A percentile compares a stretch with the other conserved stretches of the same genome.
phyloP scores from a whole-genome alignment of 2,113 vertebrate genomes.

The Pitta sordida region DNA sequence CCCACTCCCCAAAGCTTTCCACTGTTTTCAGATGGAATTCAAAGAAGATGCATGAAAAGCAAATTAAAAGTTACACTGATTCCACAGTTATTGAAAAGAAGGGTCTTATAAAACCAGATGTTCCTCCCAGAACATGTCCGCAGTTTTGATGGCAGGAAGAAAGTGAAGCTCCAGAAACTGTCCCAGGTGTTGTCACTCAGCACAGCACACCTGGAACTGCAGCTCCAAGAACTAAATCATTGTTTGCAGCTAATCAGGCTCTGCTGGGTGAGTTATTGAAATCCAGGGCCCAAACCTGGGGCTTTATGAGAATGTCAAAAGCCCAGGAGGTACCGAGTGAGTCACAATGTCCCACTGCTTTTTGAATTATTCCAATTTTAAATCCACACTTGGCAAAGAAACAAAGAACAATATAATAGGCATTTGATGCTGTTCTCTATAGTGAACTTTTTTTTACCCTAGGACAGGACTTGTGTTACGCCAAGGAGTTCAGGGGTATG shows the following conservation, averaged over 20 bases:
- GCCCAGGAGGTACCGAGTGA: constrained; percentile 67
- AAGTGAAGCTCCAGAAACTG: background rate
- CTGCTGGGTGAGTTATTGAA: background rate
- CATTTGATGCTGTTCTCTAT: constrained; percentile 59
- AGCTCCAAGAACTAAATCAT: background rate
- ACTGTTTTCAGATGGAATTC: background rate
- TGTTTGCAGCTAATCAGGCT: constrained; percentile 5
- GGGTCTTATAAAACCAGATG: background rate
- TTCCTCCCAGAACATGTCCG: background rate
- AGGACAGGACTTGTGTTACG: constrained; percentile 12
- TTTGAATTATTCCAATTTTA: constrained; percentile 64
- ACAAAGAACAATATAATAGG: constrained; percentile 68
- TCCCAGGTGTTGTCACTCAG: background rate
- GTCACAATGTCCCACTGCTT: constrained; percentile 67
- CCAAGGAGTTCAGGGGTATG: constrained; percentile 39
- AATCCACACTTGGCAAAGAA: constrained; percentile 69
- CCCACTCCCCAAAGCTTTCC: background rate
- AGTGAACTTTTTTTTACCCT: constrained; percentile 65
- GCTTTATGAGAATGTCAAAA: constrained; percentile 53
- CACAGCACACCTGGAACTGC: background rate
- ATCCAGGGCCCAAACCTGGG: background rate
- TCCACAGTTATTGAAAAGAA: background rate
- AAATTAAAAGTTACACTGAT: background rate
- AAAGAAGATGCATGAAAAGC: background rate
- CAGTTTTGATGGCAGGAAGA: background rate